Percentiles rank a stretch among this genome's conserved stretches.
Conservation (phyloP, 1,140 invertebrate genomes). For the Ptiloglossa arizonensis region DNA sequence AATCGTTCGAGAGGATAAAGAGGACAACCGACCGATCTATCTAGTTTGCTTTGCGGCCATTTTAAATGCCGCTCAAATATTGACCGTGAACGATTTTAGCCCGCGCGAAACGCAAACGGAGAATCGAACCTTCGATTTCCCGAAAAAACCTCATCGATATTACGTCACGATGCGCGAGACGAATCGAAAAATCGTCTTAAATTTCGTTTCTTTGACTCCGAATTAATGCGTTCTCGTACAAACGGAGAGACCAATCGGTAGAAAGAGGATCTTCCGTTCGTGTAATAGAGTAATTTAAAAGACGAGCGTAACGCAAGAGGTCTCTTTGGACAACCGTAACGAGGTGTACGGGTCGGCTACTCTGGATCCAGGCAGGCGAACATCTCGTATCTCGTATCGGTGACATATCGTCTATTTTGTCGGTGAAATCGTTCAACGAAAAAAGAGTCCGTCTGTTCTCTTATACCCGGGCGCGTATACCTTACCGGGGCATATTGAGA, state of each 20-base stretch:
- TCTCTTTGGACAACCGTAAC: no score
- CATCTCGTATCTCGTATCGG: slow-evolving; percentile 22
- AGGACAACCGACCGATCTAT: slow-evolving; percentile 36
- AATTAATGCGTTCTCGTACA: no score
- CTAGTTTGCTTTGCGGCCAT: slow-evolving; percentile 14
- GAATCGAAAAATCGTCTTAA: background rate
- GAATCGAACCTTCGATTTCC: no score
- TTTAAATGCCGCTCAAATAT: slow-evolving; percentile 5
- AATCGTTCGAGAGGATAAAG: slow-evolving; percentile 56
- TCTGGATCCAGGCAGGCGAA: slow-evolving; percentile 5
- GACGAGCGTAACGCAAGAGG: no score
- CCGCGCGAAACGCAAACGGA: background rate
- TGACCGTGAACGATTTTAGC: background rate
- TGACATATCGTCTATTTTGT: slow-evolving; percentile 62
- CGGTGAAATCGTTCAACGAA: slow-evolving; percentile 65
- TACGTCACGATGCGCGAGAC: no score
- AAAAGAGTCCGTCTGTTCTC: slow-evolving; percentile 44
- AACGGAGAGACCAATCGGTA: no score
- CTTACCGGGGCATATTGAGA: slow-evolving; percentile 73
- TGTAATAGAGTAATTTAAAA: no score
- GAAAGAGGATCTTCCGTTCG: no score
- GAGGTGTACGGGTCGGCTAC: slow-evolving; percentile 56
- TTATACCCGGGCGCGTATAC: slow-evolving; percentile 18
- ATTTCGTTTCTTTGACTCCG: background rate
- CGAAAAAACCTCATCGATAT: no score